Conservation (phyloP, 2,888 invertebrate species). For the Dromius quadrimaculatus region DNA sequence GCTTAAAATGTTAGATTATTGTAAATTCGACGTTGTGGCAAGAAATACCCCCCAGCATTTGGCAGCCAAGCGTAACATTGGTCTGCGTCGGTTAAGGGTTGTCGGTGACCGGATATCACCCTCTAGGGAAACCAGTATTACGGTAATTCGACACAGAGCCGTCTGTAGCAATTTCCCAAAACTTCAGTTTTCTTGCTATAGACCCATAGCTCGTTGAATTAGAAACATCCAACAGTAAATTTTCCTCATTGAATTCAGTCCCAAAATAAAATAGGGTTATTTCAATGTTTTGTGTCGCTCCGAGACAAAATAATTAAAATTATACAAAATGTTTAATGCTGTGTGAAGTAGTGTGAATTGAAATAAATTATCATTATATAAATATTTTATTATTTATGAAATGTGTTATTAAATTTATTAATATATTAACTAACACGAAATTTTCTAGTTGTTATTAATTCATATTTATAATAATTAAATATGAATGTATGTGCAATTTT, state of each 20-base stretch:
- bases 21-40: conserved; percentile 22
- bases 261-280: too few species aligned
- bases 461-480: conserved; percentile 16
- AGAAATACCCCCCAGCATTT: conserved; percentile 2
- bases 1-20: not conserved
- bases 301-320: not conserved
- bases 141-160: conserved; percentile 42
- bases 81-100: conserved; percentile 39
- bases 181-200: not conserved
- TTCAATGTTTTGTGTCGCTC: not conserved
- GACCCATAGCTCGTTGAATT: not conserved
- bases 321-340: not conserved
- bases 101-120: conserved; percentile 39
- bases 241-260: not conserved
- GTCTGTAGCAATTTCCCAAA: conserved; percentile 29
- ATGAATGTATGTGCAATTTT: conserved; percentile 8
- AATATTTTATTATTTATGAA: conserved; percentile 26
- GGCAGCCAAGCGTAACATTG: conserved; percentile 38
- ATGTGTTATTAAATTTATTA: conserved; percentile 30
- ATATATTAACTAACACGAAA: conserved; percentile 30
- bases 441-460: conserved; percentile 24
- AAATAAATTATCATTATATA: conserved; percentile 23
- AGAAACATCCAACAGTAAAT: not conserved
- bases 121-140: conserved; percentile 48
- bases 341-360: conserved; percentile 17